Conservation (phyloP, 2,888 invertebrate species). For the Nephrotoma guestfalica region DNA sequence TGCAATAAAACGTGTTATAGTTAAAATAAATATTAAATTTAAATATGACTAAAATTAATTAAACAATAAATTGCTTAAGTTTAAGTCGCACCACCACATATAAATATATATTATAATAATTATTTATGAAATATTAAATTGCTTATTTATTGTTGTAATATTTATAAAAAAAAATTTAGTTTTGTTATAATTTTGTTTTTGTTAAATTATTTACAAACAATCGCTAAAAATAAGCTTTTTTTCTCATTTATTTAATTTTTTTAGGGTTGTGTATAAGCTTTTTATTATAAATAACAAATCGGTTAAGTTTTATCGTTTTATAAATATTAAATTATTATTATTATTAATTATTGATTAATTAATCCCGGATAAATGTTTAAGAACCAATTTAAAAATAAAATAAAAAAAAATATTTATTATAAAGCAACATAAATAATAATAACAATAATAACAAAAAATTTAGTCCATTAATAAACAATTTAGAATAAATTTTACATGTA, state of each 20-base stretch:
- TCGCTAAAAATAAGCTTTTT: not conserved
- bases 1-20: not conserved
- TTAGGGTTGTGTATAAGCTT: not conserved
- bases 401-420: not conserved
- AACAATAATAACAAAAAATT: not conserved
- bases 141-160: not conserved
- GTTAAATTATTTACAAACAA: not conserved
- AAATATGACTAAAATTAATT: not conserved
- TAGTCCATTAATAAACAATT: not conserved
- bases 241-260: not conserved
- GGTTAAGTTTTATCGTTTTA: not conserved
- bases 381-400: not conserved
- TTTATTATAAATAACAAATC: not conserved
- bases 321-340: not conserved
- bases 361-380: not conserved
- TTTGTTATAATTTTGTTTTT: not conserved
- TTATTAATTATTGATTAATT: not conserved
- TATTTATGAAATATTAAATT: not conserved
- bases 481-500: not conserved
- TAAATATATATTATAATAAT: not conserved
- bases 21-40: not conserved
- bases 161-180: not conserved
- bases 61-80: not conserved
- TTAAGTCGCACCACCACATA: not conserved
- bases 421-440: not conserved